Evolutionary conservation across 2,797 vertebrate genomes (phyloP), one percentile per base, ranked within the genome.

Genomic region (Pseudopleuronectes americanus): DNA sequence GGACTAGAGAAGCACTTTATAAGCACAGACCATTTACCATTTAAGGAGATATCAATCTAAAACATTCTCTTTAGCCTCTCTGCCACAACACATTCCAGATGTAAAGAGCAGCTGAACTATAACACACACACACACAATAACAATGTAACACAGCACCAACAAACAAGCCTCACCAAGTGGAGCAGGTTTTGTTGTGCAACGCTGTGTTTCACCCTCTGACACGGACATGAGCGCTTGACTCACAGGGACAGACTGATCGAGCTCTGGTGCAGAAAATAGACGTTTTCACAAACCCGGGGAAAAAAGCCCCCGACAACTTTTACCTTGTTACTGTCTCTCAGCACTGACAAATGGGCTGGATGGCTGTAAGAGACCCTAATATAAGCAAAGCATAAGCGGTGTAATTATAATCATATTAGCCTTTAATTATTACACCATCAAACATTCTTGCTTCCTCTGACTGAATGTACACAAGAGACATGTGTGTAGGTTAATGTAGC

Each of bases 21-120:
- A 13, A 12, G 3, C 12, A 38, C 12, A 4, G 9, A 13, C 36
- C 36, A 38, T 38, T 13, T 9, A 33, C 31, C 31, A 33, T 33
- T 10, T 33, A 33, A 33, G 31, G 9, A 10, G 31, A 33, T 33
- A 10, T 33, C 31, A 33, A 33, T 10, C 31, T 33, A 33, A 10
- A 33, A 33, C 31, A 33, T 33, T 33, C 31, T 31, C 28, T 31
- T 80, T 71, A 54, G 26, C 8, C 14, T n/a, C 58, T 69, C 53
- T 41, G 31, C 23, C 19, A 48, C 41, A 21, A 38, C 55, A 74
- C 57, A 64, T 41, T 41, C 13, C 16, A 43, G 41, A 43, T 43
- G 41, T 74, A 67, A 81, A 71, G 71, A 73, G 74, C 68, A 74
- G 74, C 21, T 64, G 64, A 43, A 53, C 22, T 23, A 57, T 61